Evolutionary conservation across 1,140 invertebrate species (phyloP), one percentile per base, ranked within the genome.

Genomic region (Bombus superbus): DNA sequence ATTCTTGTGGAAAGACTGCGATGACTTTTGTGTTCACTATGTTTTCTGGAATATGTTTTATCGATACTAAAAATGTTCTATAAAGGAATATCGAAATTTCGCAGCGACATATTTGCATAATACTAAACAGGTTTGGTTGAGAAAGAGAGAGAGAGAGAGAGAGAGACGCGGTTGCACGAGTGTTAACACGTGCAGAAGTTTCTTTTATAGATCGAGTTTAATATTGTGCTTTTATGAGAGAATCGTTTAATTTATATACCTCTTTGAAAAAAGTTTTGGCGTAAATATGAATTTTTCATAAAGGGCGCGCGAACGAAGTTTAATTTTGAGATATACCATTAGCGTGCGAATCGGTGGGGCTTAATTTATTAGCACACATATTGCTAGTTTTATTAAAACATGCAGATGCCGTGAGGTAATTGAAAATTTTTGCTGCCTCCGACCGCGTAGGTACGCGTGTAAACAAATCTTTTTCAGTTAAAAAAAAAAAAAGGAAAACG

Each of bases 241-340:
- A 28, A 77, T 40, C 28, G 75, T 42, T 77, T 77, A 77, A 77
- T 77, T 77, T 64, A 42, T 62, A 64, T 13, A 13, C 15, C 10
- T 62, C 8, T 18, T 13, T 10, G 57, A 9, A 42, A 42, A 77
- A 77, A 77, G 38, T 40, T 62, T 11, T 15, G 10, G 57, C 25
- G 57, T 64, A 77, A 77, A 77, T 42, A 77, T 77, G 75, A 77
- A 77, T 64, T 77, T 64, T 77, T 62, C 57, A 62, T 77, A 40
- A 62, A 42, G 38, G 10, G 75, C n/a, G 62, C 32, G 15, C 38
- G 25, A 40, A 42, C 18, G 18, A 77, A 77, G 75, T 62, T 77
- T 77, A n/a, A 77, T 77, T 77, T 64, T 62, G 57, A 77, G 40
- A 62, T 77, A 42, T 62, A 77, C 57, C 75, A 77, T 77, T 77